Percentiles rank a stretch among this genome's conserved stretches.
Evolutionary conservation across 2,113 vertebrate species (phyloP).

Genomic region (Urocolius indicus): DNA sequence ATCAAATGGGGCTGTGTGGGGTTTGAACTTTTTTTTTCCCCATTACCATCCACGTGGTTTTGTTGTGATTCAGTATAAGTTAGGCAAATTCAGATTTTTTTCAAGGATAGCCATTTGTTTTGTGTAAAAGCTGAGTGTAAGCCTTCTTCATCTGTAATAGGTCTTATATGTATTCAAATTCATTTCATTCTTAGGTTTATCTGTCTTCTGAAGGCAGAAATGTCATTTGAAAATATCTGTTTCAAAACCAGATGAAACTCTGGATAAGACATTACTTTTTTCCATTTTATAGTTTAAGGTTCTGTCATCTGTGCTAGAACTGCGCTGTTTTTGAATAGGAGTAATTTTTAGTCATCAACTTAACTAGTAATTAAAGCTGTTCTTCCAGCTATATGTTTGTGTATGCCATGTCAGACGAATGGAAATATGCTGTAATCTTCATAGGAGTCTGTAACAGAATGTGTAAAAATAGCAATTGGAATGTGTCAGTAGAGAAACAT

Average conservation of each 20-base stretch:
- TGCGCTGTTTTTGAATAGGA: background rate
- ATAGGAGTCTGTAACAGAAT: background rate
- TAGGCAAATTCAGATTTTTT: background rate
- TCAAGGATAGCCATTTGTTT: background rate
- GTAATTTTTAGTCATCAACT: background rate
- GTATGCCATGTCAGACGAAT: background rate
- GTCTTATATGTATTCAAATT: background rate
- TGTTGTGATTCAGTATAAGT: background rate
- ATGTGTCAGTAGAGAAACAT: background rate
- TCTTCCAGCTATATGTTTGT: conserved; percentile 8
- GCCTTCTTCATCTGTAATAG: background rate
- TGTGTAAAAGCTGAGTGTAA: background rate
- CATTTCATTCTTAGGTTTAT: background rate
- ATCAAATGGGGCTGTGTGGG: background rate
- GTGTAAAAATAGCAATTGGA: background rate
- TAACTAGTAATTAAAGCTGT: conserved; percentile 16
- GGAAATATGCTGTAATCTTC: background rate
- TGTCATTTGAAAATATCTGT: background rate
- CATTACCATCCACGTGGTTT: background rate
- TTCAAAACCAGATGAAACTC: background rate
- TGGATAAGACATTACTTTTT: background rate
- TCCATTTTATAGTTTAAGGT: background rate
- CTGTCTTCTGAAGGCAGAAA: background rate
- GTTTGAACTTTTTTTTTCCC: background rate
- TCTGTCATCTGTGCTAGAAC: background rate